These are phyloP conservation scores for Heteronetta atricapilla DNA, from an alignment of 2,113 vertebrate genomes.

Conservation along the genomic window DNA sequence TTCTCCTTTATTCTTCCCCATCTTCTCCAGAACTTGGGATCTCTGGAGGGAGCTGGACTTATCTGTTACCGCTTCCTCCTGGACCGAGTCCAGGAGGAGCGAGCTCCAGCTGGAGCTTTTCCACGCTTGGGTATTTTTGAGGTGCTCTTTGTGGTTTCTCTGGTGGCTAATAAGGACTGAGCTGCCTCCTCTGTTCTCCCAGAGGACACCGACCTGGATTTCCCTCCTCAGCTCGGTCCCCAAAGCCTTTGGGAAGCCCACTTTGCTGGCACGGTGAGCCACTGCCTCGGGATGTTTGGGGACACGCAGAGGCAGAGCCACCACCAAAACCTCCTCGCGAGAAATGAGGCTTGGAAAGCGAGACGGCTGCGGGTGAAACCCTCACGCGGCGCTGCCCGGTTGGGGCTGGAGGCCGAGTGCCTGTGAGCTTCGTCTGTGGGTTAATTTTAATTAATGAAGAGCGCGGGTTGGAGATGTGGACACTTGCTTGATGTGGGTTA, in stretches of 20 bases:
- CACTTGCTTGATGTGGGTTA: rapidly evolving
- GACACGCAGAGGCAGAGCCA: not conserved
- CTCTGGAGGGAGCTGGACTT: not conserved
- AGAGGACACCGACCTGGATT: not conserved
- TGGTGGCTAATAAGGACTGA: not conserved
- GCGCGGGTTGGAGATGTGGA: not conserved
- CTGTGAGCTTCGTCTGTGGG: rapidly evolving
- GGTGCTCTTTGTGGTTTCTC: not conserved
- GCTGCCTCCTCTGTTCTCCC: not conserved
- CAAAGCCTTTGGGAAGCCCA: not conserved
- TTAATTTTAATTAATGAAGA: not conserved
- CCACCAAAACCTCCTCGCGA: not conserved
- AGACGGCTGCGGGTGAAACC: not conserved
- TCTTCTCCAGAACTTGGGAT: not conserved
- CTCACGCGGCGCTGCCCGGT: rapidly evolving
- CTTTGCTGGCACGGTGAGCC: rapidly evolving
- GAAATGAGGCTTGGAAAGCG: not conserved
- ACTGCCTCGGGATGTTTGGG: not conserved
- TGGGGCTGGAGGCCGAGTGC: not conserved
- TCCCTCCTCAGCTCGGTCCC: not conserved
- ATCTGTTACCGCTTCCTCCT: not conserved
- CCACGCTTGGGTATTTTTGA: not conserved
- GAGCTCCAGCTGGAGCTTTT: not conserved
- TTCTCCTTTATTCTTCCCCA: not conserved
- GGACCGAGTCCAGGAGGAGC: not conserved